These are phyloP conservation scores for Catamblyrhynchus diadema DNA, from an alignment of 2,797 vertebrate genomes.

Conservation along the genomic window DNA sequence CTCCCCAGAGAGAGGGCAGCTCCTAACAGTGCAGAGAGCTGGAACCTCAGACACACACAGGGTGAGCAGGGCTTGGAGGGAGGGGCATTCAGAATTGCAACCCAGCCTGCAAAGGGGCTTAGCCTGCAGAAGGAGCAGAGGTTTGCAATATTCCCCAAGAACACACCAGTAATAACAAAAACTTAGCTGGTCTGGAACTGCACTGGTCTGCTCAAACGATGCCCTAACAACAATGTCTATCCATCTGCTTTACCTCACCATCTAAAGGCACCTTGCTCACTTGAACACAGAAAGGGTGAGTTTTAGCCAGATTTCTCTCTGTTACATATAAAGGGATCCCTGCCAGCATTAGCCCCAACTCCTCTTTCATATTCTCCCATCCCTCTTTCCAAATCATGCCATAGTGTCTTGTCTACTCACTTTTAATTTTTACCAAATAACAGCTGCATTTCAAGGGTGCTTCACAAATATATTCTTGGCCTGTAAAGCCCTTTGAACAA, in stretches of 20 bases:
- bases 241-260: not conserved
- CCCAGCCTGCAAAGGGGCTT: not conserved
- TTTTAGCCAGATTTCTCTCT: not conserved
- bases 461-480: not conserved
- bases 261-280: not conserved
- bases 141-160: not conserved
- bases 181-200: not conserved
- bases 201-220: not conserved
- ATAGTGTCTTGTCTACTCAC: not conserved
- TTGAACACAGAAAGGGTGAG: not conserved
- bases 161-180: not conserved
- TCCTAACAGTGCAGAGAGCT: not conserved
- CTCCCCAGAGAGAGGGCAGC: not conserved
- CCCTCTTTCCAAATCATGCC: not conserved
- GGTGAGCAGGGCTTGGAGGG: not conserved
- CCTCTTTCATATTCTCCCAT: not conserved
- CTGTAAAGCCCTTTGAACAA: not conserved
- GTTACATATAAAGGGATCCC: not conserved
- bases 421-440: not conserved
- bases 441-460: not conserved
- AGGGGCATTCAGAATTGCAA: not conserved
- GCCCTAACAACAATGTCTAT: not conserved
- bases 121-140: not conserved
- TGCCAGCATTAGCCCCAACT: not conserved
- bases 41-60: not conserved